A percentile compares a stretch with the other conserved stretches of the same genome.
Evolutionary conservation across 1,140 invertebrate species (phyloP).

Genomic region (Drosophila yakuba): DNA sequence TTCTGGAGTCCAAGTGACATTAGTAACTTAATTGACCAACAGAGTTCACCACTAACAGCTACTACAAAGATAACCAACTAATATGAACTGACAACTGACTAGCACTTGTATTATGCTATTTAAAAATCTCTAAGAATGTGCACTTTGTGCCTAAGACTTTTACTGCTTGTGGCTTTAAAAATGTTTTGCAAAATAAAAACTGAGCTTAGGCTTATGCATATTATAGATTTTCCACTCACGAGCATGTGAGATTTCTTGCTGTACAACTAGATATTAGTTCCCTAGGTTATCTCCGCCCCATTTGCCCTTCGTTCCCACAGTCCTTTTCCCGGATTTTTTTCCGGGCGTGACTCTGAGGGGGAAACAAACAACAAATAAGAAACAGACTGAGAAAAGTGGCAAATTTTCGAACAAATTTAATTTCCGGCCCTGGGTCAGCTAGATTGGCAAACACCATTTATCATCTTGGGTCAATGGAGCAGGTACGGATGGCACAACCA

Average conservation of each 20-base stretch:
- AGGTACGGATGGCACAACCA: slow-evolving; percentile 5
- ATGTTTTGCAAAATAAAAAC: no score
- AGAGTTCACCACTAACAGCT: no score
- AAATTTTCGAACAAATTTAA: slow-evolving; percentile 47
- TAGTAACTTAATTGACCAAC: slow-evolving; percentile 68
- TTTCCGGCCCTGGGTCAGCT: slow-evolving; percentile 26
- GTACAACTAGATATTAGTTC: no score
- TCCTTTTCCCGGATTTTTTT: neutral
- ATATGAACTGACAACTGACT: no score
- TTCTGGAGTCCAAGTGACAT: slow-evolving; percentile 19
- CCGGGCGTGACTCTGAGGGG: slow-evolving; percentile 7
- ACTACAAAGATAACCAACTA: no score
- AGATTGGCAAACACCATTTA: slow-evolving; percentile 43
- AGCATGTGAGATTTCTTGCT: no score
- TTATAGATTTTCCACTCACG: no score
- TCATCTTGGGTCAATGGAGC: slow-evolving; percentile 16
- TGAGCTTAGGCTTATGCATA: no score
- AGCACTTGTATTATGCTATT: no score
- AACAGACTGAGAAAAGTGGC: slow-evolving; percentile 19
- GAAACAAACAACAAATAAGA: slow-evolving; percentile 18
- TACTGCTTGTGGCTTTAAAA: no score
- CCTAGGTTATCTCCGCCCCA: neutral
- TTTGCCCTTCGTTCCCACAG: slow-evolving; percentile 3
- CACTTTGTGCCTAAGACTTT: no score
- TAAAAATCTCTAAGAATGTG: no score